phyloP scores from a whole-genome alignment of 2,113 vertebrate genomes.

The Oncorhynchus keta region DNA sequence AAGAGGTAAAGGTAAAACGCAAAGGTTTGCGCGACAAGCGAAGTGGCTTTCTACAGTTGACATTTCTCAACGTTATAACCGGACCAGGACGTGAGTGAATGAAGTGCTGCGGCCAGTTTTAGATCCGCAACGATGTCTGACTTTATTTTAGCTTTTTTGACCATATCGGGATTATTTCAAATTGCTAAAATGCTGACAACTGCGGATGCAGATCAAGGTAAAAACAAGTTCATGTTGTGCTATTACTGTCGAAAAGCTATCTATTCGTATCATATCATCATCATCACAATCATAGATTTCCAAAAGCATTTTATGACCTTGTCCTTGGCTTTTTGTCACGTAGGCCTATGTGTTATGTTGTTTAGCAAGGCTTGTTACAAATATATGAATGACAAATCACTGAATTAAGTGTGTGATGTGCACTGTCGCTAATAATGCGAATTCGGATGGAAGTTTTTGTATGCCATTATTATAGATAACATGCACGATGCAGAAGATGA shows the following conservation, averaged over 20 bases:
- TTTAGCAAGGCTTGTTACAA: too few species aligned
- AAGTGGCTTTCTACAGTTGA: slow-evolving; percentile 59
- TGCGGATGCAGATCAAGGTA: slow-evolving; percentile 73
- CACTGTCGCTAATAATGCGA: too few species aligned
- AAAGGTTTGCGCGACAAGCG: slow-evolving; percentile 54
- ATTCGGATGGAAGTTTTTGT: too few species aligned
- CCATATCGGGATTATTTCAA: slow-evolving; percentile 81
- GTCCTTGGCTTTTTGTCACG: too few species aligned
- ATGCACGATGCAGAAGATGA: too few species aligned
- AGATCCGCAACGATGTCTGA: slow-evolving; percentile 71
- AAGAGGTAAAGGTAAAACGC: background rate
- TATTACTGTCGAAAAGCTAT: background rate
- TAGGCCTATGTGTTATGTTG: too few species aligned
- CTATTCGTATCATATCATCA: background rate
- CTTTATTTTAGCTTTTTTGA: slow-evolving; percentile 72
- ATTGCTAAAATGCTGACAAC: slow-evolving; percentile 64
- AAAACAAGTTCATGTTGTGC: slow-evolving; percentile 50
- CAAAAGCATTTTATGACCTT: too few species aligned
- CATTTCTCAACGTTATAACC: slow-evolving; percentile 62
- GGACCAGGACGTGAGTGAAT: slow-evolving; percentile 47
- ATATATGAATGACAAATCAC: too few species aligned
- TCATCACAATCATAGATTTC: too few species aligned
- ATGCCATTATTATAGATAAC: too few species aligned
- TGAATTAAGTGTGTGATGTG: too few species aligned
- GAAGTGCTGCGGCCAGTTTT: slow-evolving; percentile 48